Conservation (phyloP, 2,113 vertebrate genomes). For the Prochilodus magdalenae region DNA sequence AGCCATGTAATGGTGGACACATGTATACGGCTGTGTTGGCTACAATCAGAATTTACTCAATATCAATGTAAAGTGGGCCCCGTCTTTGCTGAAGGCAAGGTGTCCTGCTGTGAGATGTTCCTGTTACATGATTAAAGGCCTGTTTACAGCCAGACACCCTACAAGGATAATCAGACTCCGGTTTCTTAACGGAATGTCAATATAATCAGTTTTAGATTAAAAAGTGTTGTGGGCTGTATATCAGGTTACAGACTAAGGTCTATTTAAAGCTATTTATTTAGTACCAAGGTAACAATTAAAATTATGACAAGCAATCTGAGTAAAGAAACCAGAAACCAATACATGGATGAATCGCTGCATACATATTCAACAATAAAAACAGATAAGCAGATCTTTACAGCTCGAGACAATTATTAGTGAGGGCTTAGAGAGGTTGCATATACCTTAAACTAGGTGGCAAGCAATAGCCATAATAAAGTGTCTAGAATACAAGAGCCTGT, state of each 20-base stretch:
- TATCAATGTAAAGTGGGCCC: neutral
- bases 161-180: neutral
- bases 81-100: neutral
- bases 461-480: constrained; percentile 9
- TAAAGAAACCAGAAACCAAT: neutral
- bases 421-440: constrained; percentile 12
- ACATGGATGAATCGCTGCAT: constrained; percentile 18
- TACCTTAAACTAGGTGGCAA: neutral
- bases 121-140: neutral
- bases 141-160: neutral
- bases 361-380: constrained; percentile 36
- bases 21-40: too few species aligned
- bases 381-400: constrained; percentile 35
- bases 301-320: neutral
- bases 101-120: neutral
- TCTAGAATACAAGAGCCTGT: neutral
- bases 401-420: neutral
- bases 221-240: neutral
- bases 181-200: neutral
- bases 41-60: neutral
- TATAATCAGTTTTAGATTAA: neutral
- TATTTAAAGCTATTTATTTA: constrained; percentile 31
- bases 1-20: neutral
- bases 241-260: neutral
- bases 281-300: constrained; percentile 34